These are phyloP conservation scores for Charina bottae DNA, from an alignment of 2,113 vertebrate species.

Conservation along the genomic window DNA sequence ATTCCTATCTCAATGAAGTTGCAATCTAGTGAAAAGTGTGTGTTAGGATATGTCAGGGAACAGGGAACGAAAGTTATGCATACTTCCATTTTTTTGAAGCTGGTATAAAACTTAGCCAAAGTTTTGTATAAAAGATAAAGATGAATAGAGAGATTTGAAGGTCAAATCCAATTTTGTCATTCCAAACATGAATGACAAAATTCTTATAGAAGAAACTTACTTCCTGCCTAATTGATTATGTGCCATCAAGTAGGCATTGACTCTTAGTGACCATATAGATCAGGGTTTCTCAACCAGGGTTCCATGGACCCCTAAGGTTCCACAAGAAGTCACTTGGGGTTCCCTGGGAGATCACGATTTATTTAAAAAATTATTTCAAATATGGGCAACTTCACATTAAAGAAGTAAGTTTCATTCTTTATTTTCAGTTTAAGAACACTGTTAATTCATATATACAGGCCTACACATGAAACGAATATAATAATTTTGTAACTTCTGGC, in stretches of 20 bases:
- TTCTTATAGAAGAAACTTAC: neutral
- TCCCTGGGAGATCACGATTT: too few species aligned
- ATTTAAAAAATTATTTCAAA: too few species aligned
- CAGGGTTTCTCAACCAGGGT: too few species aligned
- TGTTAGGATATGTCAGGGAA: neutral
- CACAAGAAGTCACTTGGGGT: too few species aligned
- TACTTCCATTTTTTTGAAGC: neutral
- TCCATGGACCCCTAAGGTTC: too few species aligned
- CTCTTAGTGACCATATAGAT: neutral
- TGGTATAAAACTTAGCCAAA: neutral
- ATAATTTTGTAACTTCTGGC: too few species aligned
- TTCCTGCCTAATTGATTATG: neutral
- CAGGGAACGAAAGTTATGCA: neutral
- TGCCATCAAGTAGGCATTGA: neutral
- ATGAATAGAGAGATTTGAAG: neutral
- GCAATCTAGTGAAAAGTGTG: neutral
- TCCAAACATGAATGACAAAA: neutral
- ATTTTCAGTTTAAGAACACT: too few species aligned
- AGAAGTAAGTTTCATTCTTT: too few species aligned
- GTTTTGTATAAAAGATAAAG: neutral
- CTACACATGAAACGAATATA: too few species aligned
- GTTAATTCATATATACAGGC: too few species aligned
- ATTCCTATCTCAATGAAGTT: neutral
- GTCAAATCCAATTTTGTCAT: neutral
- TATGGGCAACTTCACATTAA: too few species aligned